These are phyloP conservation scores for Drosophila funebris DNA, from an alignment of 1,140 invertebrate genomes.

Conservation along the genomic window DNA sequence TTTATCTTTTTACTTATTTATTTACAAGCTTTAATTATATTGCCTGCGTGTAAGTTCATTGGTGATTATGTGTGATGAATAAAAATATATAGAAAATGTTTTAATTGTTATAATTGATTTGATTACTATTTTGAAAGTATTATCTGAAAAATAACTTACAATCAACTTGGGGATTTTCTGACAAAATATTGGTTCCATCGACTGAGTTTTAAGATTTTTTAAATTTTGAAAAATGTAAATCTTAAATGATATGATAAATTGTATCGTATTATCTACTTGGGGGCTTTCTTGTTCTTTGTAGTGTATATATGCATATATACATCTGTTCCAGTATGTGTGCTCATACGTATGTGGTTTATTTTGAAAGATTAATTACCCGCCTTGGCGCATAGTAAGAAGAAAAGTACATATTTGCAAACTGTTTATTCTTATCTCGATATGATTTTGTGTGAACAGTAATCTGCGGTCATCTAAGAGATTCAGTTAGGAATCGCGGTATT, in stretches of 20 bases:
- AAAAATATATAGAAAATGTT: neutral
- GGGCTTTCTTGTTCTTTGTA: neutral
- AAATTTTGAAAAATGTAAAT: no score
- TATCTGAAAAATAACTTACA: neutral
- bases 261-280: neutral
- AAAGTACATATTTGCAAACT: conserved; percentile 58
- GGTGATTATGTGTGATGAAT: neutral
- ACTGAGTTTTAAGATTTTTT: no score
- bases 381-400: conserved; percentile 52
- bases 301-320: neutral
- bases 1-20: conserved; percentile 37
- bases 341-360: conserved; percentile 30
- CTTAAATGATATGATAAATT: no score
- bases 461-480: conserved; percentile 74
- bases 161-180: no score
- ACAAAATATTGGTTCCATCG: no score
- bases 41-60: neutral
- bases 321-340: neutral
- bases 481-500: conserved; percentile 56
- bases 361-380: conserved; percentile 51
- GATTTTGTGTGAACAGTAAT: conserved; percentile 73
- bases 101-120: neutral
- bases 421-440: conserved; percentile 69
- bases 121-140: neutral
- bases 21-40: conserved; percentile 19